Base-by-base conservation (phyloP, 1,140 invertebrate genomes). In the Olivierus martensii region DNA sequence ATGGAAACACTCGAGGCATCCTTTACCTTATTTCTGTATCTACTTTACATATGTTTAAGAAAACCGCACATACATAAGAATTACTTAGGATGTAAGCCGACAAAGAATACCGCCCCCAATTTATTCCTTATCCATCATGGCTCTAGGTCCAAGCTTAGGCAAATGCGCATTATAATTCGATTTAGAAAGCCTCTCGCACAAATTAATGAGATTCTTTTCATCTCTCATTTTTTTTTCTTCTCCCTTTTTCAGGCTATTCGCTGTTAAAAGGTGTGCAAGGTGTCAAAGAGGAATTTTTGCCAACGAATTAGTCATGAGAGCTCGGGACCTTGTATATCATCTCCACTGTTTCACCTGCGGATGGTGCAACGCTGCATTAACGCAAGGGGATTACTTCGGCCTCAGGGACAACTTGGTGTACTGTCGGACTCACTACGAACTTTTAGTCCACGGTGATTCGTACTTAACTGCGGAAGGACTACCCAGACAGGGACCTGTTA, bases 261-360 rank as follows among this genome's bases (percentile, higher is more conserved):
- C 63, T 12, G 62, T 67, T 46, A 83, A 85, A 63, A 75, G 84
- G 51, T 93, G 89, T 65, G 82, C 81, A 2, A 76, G 86, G 43
- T 94, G 89, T 66, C 79, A 82, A 14, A 78, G 81, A 36, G 86
- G 84, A 59, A 74, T 95, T 62, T 81, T 82, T 12, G 80, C 87
- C n/a, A 82, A 82, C 59, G 89, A 94, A 72, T 73, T 93, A 62
- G 89, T 94, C 63, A 94, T 93, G 88, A 71, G 87, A 56, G 88
- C 87, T 0, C 65, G 66, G 22, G 85, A 88, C 59, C 75, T 83
- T 59, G 87, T 93, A 43, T 95, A 87, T 69, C 89, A 95, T 69
- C 74, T 91, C 46, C 79, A 83, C 53, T 95, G 89, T 71, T 95
- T 95, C 73, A 82, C 81, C 2, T 95, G 89, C 66, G 79, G 81